Percentiles rank a stretch among this genome's conserved stretches.
These are phyloP conservation scores for Montipora efflorescens DNA, from an alignment of 64 coral and sea anemone species.

Conservation along the genomic window DNA sequence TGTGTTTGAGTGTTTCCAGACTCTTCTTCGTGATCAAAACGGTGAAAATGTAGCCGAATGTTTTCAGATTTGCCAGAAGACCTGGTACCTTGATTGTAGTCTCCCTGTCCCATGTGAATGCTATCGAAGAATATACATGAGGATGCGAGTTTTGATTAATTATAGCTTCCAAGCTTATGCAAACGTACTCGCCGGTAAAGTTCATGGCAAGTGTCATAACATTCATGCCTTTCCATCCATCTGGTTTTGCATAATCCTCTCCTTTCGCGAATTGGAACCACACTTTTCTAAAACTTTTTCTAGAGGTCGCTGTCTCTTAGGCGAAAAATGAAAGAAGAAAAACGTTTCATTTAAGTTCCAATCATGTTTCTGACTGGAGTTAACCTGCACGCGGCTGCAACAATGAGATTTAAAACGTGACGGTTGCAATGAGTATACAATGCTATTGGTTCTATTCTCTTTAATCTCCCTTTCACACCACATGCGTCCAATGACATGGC, in stretches of 20 bases:
- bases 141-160: constrained; percentile 31
- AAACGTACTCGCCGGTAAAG: constrained; percentile 63
- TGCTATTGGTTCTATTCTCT: constrained; percentile 29
- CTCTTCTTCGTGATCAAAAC: constrained; percentile 57
- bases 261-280: constrained; percentile 16
- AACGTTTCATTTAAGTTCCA: no score
- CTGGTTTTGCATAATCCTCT: constrained; percentile 59
- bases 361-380: no score
- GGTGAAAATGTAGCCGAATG: not conserved
- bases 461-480: constrained; percentile 50
- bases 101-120: constrained; percentile 63
- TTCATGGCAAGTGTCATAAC: constrained; percentile 63
- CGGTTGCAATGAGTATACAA: not conserved
- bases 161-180: constrained; percentile 46
- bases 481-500: constrained; percentile 32
- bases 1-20: constrained; percentile 8
- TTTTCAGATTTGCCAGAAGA: no score
- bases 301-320: constrained; percentile 25
- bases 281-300: constrained; percentile 31
- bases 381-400: constrained; percentile 25
- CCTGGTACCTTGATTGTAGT: constrained; percentile 67
- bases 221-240: constrained; percentile 57
- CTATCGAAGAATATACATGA: constrained; percentile 10
- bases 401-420: constrained; percentile 51
- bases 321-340: not conserved